These are phyloP conservation scores for Neopelma chrysocephalum DNA, from an alignment of 2,797 vertebrate species.

Conservation along the genomic window DNA sequence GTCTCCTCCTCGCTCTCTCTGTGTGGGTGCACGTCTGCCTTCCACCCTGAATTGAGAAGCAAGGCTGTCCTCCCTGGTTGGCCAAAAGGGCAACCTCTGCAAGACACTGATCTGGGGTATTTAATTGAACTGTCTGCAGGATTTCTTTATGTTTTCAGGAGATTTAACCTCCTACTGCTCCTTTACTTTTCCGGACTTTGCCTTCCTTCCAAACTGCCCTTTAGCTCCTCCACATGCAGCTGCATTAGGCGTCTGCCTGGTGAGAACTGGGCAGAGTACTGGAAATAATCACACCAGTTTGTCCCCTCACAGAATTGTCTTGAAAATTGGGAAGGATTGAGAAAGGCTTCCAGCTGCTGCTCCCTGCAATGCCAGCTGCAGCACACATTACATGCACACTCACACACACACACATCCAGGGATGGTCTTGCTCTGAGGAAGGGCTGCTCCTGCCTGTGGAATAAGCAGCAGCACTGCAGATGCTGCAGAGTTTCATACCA, in stretches of 20 bases:
- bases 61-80: neutral
- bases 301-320: neutral
- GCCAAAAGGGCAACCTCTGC: neutral
- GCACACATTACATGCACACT: fast-evolving
- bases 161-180: neutral
- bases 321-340: neutral
- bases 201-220: neutral
- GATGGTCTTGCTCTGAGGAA: neutral
- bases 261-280: neutral
- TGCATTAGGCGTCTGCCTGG: neutral
- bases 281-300: neutral
- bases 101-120: fast-evolving
- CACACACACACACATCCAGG: neutral
- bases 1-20: neutral
- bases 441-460: neutral
- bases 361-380: neutral
- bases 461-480: neutral
- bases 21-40: neutral
- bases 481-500: neutral
- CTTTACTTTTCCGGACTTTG: neutral
- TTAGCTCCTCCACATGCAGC: neutral
- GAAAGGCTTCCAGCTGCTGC: neutral
- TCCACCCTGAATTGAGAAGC: neutral
- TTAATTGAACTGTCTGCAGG: neutral
- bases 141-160: neutral